Base-by-base conservation (phyloP, 2,797 vertebrate species). In the Pithecia hirsuta region DNA sequence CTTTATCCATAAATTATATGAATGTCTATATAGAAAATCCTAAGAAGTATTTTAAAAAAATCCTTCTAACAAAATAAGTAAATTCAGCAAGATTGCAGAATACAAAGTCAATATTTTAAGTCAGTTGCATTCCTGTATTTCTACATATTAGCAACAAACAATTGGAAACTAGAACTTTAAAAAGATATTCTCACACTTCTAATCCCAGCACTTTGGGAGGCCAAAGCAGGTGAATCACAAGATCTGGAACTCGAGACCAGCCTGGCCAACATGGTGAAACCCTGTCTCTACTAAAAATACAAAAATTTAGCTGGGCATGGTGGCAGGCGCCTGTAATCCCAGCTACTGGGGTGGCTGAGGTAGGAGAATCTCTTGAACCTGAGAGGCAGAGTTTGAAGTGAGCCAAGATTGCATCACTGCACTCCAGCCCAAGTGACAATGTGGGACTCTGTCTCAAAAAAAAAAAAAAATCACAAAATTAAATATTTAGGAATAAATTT, bases 121-220 rank as follows among this genome's bases (percentile, higher is more conserved):
- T 79, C 2, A 50, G 20, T 33, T 61, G 5, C 41, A 72, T 64
- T 70, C 84, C 82, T 61, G 13, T 41, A 70, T 95, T 52, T 92
- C 13, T 67, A 24, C 30, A 67, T 24, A 44, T 80, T 87, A 90
- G 12, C 26, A 82, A 82, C 17, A 74, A 44, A 48, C 4, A 64
- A n/a, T 26, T 74, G 12, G 44, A 92, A 93, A 94, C 72, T 91
- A 33, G 85, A 93, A 67, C 75, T 70, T 78, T 90, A 83, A 57
- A 13, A 55, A 55, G 82, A 67, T 33, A 67, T n/a, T 67, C 61
- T 67, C 30, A 67, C 1, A 17, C 15, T 33, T 67, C 30, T 67
- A n/a, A 67, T 67, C 61, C 61, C 30, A 67, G 61, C 61, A 67
- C 33, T 33, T n/a, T 67, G 7, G 33, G 61, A n/a, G 61, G 61